These are phyloP conservation scores for Biston betularia DNA, from an alignment of 2,888 invertebrate genomes.

Conservation along the genomic window DNA sequence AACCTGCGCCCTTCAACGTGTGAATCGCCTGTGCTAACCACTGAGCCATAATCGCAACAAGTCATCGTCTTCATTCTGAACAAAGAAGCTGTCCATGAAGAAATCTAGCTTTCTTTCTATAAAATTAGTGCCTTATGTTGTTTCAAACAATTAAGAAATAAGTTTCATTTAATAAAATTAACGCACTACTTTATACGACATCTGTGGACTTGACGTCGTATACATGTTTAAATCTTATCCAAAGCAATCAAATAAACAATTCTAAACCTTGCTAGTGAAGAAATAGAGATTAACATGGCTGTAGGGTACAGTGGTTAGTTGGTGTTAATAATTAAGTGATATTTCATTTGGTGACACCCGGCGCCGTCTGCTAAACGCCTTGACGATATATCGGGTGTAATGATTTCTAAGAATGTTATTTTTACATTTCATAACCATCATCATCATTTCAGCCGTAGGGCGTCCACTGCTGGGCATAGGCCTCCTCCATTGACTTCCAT, in stretches of 20 bases:
- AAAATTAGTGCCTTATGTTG: neutral
- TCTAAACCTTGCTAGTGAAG: constrained; percentile 46
- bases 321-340: constrained; percentile 75
- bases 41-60: too few species aligned
- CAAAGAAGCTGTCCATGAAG: too few species aligned
- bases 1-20: too few species aligned
- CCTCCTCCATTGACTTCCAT: too few species aligned
- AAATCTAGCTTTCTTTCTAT: too few species aligned
- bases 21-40: too few species aligned
- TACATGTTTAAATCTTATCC: constrained; percentile 50
- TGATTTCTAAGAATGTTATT: constrained; percentile 68
- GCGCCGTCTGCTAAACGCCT: constrained; percentile 77
- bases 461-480: too few species aligned
- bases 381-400: constrained; percentile 69
- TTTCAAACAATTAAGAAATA: neutral
- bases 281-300: constrained; percentile 47
- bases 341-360: constrained; percentile 72
- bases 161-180: neutral
- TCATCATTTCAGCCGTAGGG: too few species aligned
- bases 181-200: constrained; percentile 8
- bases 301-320: constrained; percentile 50
- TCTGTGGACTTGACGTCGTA: constrained; percentile 48
- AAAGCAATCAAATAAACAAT: constrained; percentile 40
- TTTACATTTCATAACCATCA: too few species aligned
- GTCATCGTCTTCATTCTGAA: too few species aligned